Evolutionary conservation across 2,113 vertebrate genomes (phyloP), one percentile per base, ranked within the genome.

Genomic region (Gymnarchus niloticus): DNA sequence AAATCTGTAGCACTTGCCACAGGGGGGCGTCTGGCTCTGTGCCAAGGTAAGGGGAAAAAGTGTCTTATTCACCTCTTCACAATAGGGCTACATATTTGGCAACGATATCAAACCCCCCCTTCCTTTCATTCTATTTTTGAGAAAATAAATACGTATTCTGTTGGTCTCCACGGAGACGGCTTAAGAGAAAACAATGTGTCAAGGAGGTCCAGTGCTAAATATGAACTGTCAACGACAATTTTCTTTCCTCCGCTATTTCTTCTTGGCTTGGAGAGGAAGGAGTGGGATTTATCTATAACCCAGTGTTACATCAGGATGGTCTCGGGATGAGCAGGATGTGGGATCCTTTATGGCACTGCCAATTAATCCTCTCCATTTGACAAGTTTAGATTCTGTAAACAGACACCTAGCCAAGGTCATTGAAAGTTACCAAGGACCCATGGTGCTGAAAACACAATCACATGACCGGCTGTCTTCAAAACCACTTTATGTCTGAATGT

Each of bases 91-190:
- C 48, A 86, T 81, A 86, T 86, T 88, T 86, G 56, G 78, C 86
- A 85, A 85, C 81, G 41, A 82, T 84, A 84, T 85, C 51, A 84
- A 69, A 85, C n/a, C 57, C 77, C 14, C 86, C 81, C 59, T 51
- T 69, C 21, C 86, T 81, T 76, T 86, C 84, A 78, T 86, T 78
- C 73, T 82, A 86, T 89, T 89, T 81, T 83, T 52, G 80, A 37
- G 83, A 85, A 86, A 86, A 87, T 84, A 85, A 89, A 87, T 82
- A 69, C 81, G 37, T 80, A 83, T 87, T 87, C 54, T 80, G n/a
- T 76, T 49, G 69, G 83, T 88, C 88, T 87, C 88, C 83, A 86
- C 10, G 59, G 85, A 81, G 81, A 85, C 85, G 21, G n/a, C 87
- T 80, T 48, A 48, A 78, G 57, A 12, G 83, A 48, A 59, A 87